phyloP scores from a whole-genome alignment of 2,113 vertebrate genomes.

The Cygnus atratus region DNA sequence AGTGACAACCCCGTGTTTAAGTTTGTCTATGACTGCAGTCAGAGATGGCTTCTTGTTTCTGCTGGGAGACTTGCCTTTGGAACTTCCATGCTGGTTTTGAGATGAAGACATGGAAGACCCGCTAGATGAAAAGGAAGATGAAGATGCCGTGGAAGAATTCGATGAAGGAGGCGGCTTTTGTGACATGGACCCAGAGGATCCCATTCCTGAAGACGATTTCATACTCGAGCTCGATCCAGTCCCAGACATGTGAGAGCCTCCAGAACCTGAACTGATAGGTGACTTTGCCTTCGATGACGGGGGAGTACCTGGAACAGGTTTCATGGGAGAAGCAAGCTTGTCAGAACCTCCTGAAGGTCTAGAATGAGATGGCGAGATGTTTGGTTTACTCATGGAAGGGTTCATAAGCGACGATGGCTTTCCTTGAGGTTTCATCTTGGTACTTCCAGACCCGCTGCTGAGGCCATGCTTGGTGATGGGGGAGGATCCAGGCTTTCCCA shows the following conservation, averaged over 20 bases:
- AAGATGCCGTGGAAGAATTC: slow-evolving; percentile 80
- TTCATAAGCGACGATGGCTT: slow-evolving; percentile 96
- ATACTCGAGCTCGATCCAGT: slow-evolving; percentile 83
- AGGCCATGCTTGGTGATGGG: slow-evolving; percentile 93
- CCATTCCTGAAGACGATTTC: slow-evolving; percentile 88
- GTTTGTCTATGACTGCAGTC: slow-evolving; percentile 97
- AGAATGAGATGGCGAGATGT: slow-evolving; percentile 97
- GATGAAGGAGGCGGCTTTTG: slow-evolving; percentile 84
- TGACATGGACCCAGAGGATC: slow-evolving; percentile 84
- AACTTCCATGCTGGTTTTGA: slow-evolving; percentile 85
- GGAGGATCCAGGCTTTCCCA: slow-evolving; percentile 93
- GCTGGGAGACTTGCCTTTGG: slow-evolving; percentile 97
- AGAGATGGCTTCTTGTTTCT: slow-evolving; percentile 98
- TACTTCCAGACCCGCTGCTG: slow-evolving; percentile 81
- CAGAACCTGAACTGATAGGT: slow-evolving; percentile 89
- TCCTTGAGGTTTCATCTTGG: slow-evolving; percentile 93
- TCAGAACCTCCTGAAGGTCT: slow-evolving; percentile 88
- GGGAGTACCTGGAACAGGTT: slow-evolving; percentile 93
- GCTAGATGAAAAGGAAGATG: slow-evolving; percentile 81
- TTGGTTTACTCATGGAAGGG: slow-evolving; percentile 93
- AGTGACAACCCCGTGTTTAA: slow-evolving; percentile 94
- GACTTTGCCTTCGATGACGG: slow-evolving; percentile 97
- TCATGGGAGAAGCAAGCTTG: slow-evolving; percentile 95
- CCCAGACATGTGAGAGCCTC: slow-evolving; percentile 86
- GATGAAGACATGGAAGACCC: slow-evolving; percentile 87